Percentiles rank a stretch among this genome's conserved stretches.
phyloP scores from a whole-genome alignment of 2,797 vertebrate genomes.

The Vultur gryphus region DNA sequence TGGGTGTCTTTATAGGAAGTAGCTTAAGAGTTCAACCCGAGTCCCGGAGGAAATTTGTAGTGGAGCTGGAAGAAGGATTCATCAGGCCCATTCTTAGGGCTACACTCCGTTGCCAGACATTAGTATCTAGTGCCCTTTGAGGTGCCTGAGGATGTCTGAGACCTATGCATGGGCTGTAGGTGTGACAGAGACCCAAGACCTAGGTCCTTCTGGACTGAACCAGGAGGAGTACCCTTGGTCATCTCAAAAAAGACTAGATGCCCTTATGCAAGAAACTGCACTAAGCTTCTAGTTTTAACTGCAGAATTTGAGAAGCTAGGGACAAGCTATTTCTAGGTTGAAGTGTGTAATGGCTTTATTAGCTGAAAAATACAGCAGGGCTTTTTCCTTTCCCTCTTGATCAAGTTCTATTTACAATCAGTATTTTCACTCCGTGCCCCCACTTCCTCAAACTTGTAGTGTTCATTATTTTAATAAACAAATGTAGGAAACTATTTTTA shows the following conservation, averaged over 20 bases:
- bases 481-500: background rate
- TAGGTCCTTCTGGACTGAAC: background rate
- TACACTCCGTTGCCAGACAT: background rate
- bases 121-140: background rate
- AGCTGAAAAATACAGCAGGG: background rate
- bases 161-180: background rate
- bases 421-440: rapidly evolving
- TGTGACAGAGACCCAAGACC: background rate
- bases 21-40: background rate
- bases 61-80: background rate
- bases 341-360: background rate
- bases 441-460: background rate
- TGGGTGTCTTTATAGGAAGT: background rate
- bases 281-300: background rate
- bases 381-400: background rate
- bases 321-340: background rate
- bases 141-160: background rate
- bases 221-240: background rate
- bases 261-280: background rate
- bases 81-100: background rate
- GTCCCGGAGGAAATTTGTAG: background rate
- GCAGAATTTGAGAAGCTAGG: background rate
- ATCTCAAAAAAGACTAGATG: background rate
- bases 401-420: background rate
- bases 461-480: background rate